phyloP scores from a whole-genome alignment of 2,888 invertebrate species.

The Criorhina ranunculi region DNA sequence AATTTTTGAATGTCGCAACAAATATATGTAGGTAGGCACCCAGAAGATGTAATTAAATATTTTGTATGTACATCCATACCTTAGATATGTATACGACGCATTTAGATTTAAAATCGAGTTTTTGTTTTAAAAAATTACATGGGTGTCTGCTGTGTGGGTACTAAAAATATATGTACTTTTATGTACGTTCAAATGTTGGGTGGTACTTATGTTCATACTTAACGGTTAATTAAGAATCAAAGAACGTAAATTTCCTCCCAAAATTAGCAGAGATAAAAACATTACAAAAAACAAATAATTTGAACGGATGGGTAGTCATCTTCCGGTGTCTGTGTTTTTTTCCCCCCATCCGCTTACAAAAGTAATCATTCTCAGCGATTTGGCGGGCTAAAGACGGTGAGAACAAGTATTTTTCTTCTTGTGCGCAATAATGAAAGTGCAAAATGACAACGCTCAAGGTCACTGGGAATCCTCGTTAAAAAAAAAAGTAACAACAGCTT shows the following conservation, averaged over 20 bases:
- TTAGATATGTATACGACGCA: too few species aligned
- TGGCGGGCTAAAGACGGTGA: neutral
- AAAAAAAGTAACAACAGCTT: constrained; percentile 23
- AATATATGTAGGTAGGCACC: too few species aligned
- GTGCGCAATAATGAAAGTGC: constrained; percentile 37
- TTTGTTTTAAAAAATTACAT: too few species aligned
- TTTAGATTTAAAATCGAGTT: too few species aligned
- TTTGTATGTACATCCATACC: too few species aligned
- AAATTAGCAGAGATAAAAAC: constrained; percentile 7
- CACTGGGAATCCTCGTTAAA: constrained; percentile 35
- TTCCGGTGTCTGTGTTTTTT: constrained; percentile 20
- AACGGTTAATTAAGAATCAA: neutral
- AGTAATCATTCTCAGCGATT: too few species aligned
- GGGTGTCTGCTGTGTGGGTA: too few species aligned
- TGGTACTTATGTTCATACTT: too few species aligned
- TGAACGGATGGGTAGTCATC: constrained; percentile 11
- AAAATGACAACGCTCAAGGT: constrained; percentile 46
- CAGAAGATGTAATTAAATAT: too few species aligned
- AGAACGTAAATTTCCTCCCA: neutral
- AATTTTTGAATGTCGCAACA: too few species aligned
- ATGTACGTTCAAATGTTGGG: too few species aligned
- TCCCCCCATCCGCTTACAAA: constrained; percentile 6
- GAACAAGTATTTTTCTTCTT: constrained; percentile 1
- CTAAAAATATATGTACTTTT: too few species aligned
- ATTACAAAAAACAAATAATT: constrained; percentile 1